Evolutionary conservation across 2,797 vertebrate species (phyloP).

Genomic region (Mastacembelus armatus): DNA sequence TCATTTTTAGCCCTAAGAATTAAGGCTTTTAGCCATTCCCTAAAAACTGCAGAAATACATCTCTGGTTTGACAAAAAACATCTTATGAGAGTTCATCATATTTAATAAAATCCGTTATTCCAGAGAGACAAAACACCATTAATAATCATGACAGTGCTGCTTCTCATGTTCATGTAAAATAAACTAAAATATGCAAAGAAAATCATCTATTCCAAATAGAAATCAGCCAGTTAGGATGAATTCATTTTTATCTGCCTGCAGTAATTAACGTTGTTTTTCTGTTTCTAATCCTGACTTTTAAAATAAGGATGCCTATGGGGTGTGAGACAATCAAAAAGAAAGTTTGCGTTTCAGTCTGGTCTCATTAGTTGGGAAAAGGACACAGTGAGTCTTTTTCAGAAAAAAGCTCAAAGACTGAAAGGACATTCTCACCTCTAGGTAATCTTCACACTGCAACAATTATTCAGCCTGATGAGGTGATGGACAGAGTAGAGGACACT

Average conservation of each 20-base stretch:
- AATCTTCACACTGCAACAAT: conserved; percentile 62
- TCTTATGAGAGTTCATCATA: not conserved
- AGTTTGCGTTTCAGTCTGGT: conserved; percentile 48
- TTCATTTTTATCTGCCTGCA: conserved; percentile 22
- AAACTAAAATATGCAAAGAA: not conserved
- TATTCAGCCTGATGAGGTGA: conserved; percentile 75
- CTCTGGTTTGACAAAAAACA: not conserved
- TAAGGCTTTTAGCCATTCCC: not conserved
- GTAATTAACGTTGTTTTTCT: conserved; percentile 36
- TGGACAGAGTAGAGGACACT: conserved; percentile 64
- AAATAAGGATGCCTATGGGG: conserved; percentile 27
- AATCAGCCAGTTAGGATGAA: conserved; percentile 25
- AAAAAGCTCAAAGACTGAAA: conserved; percentile 25
- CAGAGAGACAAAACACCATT: not conserved
- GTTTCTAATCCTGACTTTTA: conserved; percentile 20
- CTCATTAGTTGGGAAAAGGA: conserved; percentile 55
- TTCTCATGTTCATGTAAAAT: conserved; percentile 12
- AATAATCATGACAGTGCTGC: conserved; percentile 5
- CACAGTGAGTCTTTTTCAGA: conserved; percentile 28
- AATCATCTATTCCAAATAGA: not conserved
- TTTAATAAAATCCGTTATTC: not conserved
- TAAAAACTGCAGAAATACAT: not conserved
- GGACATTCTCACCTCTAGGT: conserved; percentile 71
- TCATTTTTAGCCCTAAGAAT: not conserved
- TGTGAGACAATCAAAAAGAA: conserved; percentile 34